Conservation (phyloP, 2,113 vertebrate genomes). For the Tor tambroides region DNA sequence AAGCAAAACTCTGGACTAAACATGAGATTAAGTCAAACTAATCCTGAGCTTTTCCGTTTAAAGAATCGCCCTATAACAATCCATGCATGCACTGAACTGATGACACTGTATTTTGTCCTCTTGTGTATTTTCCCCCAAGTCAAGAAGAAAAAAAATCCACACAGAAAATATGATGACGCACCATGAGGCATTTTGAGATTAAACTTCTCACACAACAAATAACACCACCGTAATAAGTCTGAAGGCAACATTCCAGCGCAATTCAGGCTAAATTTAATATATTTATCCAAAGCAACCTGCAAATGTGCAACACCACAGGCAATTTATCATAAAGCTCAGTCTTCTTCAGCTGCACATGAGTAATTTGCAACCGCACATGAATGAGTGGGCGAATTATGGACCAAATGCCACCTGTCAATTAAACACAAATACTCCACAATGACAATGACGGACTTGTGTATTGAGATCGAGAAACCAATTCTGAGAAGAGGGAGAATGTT, state of each 20-base stretch:
- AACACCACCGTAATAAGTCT: not conserved
- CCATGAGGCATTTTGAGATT: not conserved
- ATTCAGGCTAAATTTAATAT: not conserved
- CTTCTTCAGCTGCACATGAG: not conserved
- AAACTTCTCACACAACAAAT: conserved; percentile 6
- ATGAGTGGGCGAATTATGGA: not conserved
- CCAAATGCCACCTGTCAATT: not conserved
- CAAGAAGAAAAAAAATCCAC: not conserved
- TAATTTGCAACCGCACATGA: not conserved
- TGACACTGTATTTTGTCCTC: not conserved
- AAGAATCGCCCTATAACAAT: not conserved
- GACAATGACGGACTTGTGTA: not conserved
- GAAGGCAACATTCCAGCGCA: not conserved
- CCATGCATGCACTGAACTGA: not conserved
- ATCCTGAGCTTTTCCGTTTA: not conserved
- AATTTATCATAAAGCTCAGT: not conserved
- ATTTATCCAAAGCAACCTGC: not conserved
- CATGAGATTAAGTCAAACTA: conserved; percentile 23
- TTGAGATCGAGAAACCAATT: not conserved
- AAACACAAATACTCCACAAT: conserved; percentile 1
- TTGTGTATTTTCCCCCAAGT: not conserved
- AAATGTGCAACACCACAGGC: not conserved
- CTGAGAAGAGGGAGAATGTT: not conserved
- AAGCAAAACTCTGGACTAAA: not conserved
- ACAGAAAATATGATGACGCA: not conserved